These are phyloP conservation scores for Chloroclysta siterata DNA, from an alignment of 2,888 invertebrate species.

Conservation along the genomic window DNA sequence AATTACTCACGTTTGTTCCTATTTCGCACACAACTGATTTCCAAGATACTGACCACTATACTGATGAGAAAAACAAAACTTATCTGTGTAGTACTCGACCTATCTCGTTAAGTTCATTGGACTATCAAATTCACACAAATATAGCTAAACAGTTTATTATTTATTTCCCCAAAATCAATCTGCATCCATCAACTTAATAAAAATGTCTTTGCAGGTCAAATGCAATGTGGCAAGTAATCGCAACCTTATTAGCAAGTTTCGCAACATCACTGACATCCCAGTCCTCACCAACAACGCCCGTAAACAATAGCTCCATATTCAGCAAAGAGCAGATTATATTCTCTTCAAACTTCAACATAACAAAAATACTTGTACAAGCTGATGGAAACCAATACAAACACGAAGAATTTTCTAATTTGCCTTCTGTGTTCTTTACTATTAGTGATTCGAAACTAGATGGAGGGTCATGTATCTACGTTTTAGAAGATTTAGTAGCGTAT, in stretches of 20 bases:
- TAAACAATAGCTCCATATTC: slow-evolving; percentile 47
- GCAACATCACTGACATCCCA: background rate
- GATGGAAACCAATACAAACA: slow-evolving; percentile 56
- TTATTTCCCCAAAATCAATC: too few species aligned
- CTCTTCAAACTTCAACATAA: slow-evolving; percentile 62
- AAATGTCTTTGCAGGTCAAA: slow-evolving; percentile 27
- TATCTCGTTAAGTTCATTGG: slow-evolving; percentile 29
- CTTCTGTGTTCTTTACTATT: slow-evolving; percentile 68
- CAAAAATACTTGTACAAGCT: slow-evolving; percentile 62
- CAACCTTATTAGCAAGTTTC: slow-evolving; percentile 20
- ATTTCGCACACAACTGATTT: slow-evolving; percentile 27
- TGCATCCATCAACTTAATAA: too few species aligned
- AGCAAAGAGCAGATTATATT: slow-evolving; percentile 63
- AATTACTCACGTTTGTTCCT: slow-evolving; percentile 29
- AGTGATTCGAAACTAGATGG: slow-evolving; percentile 60
- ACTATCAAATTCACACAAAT: slow-evolving; percentile 35
- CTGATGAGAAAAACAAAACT: slow-evolving; percentile 20
- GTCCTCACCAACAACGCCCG: background rate
- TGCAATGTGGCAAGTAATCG: slow-evolving; percentile 31
- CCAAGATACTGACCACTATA: slow-evolving; percentile 19
- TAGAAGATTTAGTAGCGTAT: slow-evolving; percentile 68
- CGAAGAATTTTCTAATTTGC: slow-evolving; percentile 57
- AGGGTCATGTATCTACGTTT: slow-evolving; percentile 67
- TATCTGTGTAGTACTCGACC: slow-evolving; percentile 13
- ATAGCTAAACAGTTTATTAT: slow-evolving; percentile 8